Conservation (phyloP, 2,113 vertebrate genomes). For the Datnioides undecimradiatus region DNA sequence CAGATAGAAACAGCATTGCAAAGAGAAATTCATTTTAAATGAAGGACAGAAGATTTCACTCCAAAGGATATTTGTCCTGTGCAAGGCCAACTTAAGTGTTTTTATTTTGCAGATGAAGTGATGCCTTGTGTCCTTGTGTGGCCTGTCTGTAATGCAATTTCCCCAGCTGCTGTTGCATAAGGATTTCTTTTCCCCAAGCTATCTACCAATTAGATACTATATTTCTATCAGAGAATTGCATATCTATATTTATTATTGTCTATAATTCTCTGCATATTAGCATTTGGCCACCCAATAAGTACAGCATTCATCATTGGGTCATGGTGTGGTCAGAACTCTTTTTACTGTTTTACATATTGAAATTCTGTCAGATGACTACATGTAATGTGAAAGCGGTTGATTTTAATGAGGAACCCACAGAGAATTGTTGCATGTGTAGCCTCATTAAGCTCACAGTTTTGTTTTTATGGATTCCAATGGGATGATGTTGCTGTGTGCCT, state of each 20-base stretch:
- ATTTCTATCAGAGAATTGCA: background rate
- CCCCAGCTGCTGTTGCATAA: background rate
- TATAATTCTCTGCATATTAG: background rate
- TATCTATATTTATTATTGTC: too few relatives aligned
- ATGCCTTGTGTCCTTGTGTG: background rate
- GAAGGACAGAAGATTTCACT: background rate
- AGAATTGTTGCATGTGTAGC: background rate
- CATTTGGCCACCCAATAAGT: background rate
- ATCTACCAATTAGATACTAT: background rate
- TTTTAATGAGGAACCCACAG: background rate
- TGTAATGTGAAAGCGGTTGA: background rate
- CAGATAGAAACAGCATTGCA: background rate
- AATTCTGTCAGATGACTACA: background rate
- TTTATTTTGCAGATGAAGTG: background rate
- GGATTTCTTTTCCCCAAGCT: background rate
- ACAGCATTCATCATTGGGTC: background rate
- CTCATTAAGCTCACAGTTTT: constrained; percentile 27
- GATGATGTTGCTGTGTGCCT: background rate
- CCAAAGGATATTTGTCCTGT: background rate
- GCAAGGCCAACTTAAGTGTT: background rate
- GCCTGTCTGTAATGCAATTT: background rate
- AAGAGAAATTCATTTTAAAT: background rate
- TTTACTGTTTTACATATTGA: background rate
- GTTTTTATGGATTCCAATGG: constrained; percentile 2
- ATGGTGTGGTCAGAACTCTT: background rate